Conservation (phyloP, 2,888 invertebrate genomes). For the Noctua janthe region DNA sequence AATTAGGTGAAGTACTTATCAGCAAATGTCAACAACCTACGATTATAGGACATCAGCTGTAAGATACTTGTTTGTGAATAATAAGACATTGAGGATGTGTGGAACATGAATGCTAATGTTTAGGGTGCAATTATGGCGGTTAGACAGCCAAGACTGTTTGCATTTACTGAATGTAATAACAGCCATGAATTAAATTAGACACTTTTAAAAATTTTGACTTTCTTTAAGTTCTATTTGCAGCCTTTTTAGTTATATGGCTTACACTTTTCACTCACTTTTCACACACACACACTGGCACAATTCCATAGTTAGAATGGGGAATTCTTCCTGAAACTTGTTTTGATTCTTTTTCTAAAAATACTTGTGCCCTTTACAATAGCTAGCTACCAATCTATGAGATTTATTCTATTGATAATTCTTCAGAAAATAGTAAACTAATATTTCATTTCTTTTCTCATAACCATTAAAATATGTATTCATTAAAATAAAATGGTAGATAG, state of each 20-base stretch:
- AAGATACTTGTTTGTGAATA: slow-evolving; percentile 33
- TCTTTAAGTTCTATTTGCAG: background rate
- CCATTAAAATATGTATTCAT: background rate
- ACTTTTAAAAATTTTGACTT: background rate
- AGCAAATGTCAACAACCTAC: slow-evolving; percentile 51
- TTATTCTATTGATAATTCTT: background rate
- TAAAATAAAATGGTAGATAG: background rate
- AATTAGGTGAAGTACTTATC: slow-evolving; percentile 37
- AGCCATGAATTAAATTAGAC: background rate
- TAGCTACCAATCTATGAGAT: background rate
- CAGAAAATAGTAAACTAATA: background rate
- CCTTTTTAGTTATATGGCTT: background rate
- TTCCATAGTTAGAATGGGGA: background rate
- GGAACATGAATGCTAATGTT: background rate
- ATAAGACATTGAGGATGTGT: slow-evolving; percentile 19
- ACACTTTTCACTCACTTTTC: no score
- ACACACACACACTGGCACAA: no score
- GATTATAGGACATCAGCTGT: slow-evolving; percentile 57
- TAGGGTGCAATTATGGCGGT: background rate
- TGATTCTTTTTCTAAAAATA: background rate
- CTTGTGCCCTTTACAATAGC: background rate
- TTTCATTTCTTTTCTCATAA: background rate
- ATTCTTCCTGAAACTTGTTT: slow-evolving; percentile 3
- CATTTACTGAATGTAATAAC: background rate
- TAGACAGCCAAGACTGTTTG: background rate